A percentile compares a stretch with the other conserved stretches of the same genome.
Conservation (phyloP, 23 tunicate species). For the Styela plicata region DNA sequence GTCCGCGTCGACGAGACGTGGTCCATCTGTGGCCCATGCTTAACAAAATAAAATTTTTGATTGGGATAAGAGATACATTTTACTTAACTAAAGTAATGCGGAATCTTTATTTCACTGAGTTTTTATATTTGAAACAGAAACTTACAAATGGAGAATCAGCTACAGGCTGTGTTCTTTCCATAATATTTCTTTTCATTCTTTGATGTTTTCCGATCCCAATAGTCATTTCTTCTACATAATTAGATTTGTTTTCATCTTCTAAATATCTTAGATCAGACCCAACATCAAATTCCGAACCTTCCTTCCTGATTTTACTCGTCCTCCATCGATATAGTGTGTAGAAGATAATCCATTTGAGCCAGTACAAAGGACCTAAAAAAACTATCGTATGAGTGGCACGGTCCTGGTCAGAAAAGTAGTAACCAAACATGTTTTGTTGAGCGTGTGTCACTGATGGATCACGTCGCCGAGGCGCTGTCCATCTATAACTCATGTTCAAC, state of each 20-base stretch:
- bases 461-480: too few species aligned
- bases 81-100: too few species aligned
- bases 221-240: background rate
- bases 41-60: too few species aligned
- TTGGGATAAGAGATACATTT: too few species aligned
- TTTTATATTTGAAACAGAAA: background rate
- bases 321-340: constrained; percentile 3
- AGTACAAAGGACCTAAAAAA: constrained; percentile 20
- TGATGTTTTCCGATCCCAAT: background rate
- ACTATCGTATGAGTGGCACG: too few species aligned
- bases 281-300: background rate
- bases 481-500: too few species aligned
- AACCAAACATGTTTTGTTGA: too few species aligned
- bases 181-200: background rate
- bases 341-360: constrained; percentile 20
- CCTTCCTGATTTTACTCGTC: background rate
- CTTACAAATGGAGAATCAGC: constrained; percentile 28
- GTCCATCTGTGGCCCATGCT: too few species aligned
- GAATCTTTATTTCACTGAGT: too few species aligned
- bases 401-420: too few species aligned
- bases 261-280: constrained; percentile 27
- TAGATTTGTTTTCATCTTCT: background rate
- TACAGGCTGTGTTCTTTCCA: constrained; percentile 23
- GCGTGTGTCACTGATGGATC: too few species aligned
- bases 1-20: too few species aligned